Conservation (phyloP, 2,113 vertebrate species). For the Sarotherodon lohbergeri region DNA sequence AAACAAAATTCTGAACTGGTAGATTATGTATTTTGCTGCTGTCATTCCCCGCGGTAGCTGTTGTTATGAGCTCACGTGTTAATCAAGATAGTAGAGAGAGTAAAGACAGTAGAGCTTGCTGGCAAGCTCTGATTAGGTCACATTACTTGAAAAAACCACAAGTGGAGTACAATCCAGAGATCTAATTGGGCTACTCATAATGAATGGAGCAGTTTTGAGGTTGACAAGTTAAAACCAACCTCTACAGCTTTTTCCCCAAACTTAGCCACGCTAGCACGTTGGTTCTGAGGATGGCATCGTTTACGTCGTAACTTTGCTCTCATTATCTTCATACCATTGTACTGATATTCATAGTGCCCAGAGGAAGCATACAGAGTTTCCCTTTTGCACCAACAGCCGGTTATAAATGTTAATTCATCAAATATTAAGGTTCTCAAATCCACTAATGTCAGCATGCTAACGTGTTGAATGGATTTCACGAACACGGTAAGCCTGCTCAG, state of each 20-base stretch:
- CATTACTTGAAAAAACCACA: neutral
- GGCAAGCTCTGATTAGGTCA: slow-evolving; percentile 39
- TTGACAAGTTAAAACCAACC: neutral
- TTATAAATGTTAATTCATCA: neutral
- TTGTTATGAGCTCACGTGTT: neutral
- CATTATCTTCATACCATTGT: neutral
- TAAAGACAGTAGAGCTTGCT: slow-evolving; percentile 39
- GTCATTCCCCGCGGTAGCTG: neutral
- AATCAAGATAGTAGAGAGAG: neutral
- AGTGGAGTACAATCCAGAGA: neutral
- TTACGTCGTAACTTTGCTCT: neutral
- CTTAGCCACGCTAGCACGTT: neutral
- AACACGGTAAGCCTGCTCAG: neutral
- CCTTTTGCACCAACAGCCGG: neutral
- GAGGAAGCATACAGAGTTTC: neutral
- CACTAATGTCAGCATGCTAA: neutral
- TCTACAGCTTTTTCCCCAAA: neutral
- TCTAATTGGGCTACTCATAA: neutral
- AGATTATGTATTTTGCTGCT: neutral
- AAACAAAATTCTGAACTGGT: neutral
- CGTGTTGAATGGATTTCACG: neutral
- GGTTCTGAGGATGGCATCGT: neutral
- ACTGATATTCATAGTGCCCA: neutral
- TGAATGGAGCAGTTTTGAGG: neutral
- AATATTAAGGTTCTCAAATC: neutral